phyloP scores from a whole-genome alignment of 1,140 invertebrate species.

The Drosophila elegans region DNA sequence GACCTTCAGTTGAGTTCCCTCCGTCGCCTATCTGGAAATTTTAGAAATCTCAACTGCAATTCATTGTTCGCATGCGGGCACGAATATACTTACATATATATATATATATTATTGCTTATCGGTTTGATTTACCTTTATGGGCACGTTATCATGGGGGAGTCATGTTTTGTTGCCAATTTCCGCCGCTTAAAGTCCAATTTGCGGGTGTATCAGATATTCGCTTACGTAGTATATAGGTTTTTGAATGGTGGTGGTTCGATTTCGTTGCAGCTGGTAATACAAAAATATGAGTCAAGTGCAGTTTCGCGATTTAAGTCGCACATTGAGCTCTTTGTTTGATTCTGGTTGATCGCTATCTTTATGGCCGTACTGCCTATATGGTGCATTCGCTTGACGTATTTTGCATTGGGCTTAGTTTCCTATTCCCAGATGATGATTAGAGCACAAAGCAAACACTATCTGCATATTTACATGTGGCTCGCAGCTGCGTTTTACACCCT shows the following conservation, averaged over 20 bases:
- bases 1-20: conserved; percentile 28
- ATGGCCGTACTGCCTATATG: conserved; percentile 15
- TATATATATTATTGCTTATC: conserved; percentile 40
- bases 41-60: conserved; percentile 45
- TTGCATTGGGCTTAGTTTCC: conserved; percentile 47
- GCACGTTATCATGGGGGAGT: conserved; percentile 42
- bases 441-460: conserved; percentile 48
- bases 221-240: conserved; percentile 32
- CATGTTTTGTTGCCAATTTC: conserved; percentile 37
- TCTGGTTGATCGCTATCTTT: conserved; percentile 30
- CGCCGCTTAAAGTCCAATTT: conserved; percentile 45
- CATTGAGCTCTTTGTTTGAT: conserved; percentile 41
- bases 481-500: conserved; percentile 27
- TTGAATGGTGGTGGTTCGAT: conserved; percentile 29
- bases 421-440: conserved; percentile 39
- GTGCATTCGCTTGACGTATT: conserved; percentile 45
- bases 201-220: conserved; percentile 46
- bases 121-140: conserved; percentile 46
- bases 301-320: conserved; percentile 38
- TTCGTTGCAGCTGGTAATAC: conserved; percentile 33
- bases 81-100: background rate
- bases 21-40: conserved; percentile 25
- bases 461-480: conserved; percentile 7
- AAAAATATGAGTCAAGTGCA: conserved; percentile 47
- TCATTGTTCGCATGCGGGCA: conserved; percentile 24